Evolutionary conservation across 1,140 invertebrate genomes (phyloP), one percentile per base, ranked within the genome.

Genomic region (Colletes latitarsis): DNA sequence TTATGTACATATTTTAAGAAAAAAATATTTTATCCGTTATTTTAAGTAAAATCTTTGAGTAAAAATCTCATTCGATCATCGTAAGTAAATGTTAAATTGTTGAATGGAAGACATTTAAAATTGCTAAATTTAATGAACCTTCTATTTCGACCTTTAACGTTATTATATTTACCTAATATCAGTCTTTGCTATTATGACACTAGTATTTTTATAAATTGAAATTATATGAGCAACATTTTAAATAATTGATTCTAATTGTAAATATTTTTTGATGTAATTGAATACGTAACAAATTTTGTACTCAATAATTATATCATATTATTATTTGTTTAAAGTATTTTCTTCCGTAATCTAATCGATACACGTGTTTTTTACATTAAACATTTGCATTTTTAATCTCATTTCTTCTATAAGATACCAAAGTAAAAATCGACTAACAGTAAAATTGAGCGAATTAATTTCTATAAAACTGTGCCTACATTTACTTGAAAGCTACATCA

Each of bases 121-220:
- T 17, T 12, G 0, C n/a, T 55, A 64, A 49, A 49, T 55, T 46
- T 58, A 17, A 57, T 55, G 21, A 19, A 41, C 21, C 41, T 4
- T 62, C 46, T 68, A 57, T 57, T 66, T 66, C 58, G 6, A 46
- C 15, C 30, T 30, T 63, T 63, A 30, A 63, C 17, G 15, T 41
- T 67, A 21, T 1, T 52, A 77, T 52, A 77, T 60, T 70, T 9
- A 52, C 46, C 43, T 49, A 70, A 46, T 77, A 77, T 77, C 75
- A 77, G 75, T 62, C 76, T 77, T 71, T 52, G 14, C 17, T 21
- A 77, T 21, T 66, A 49, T 66, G 30, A 52, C 6, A 68, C n/a
- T 14, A 30, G 15, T 72, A 72, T 30, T 39, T 63, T 49, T 39
- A 6, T 49, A 73, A 30, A 62, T 10, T 49, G 8, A 12, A 41